Evolutionary conservation across 1,140 invertebrate genomes (phyloP), one percentile per base, ranked within the genome.

Genomic region (Listronotus oregonensis): DNA sequence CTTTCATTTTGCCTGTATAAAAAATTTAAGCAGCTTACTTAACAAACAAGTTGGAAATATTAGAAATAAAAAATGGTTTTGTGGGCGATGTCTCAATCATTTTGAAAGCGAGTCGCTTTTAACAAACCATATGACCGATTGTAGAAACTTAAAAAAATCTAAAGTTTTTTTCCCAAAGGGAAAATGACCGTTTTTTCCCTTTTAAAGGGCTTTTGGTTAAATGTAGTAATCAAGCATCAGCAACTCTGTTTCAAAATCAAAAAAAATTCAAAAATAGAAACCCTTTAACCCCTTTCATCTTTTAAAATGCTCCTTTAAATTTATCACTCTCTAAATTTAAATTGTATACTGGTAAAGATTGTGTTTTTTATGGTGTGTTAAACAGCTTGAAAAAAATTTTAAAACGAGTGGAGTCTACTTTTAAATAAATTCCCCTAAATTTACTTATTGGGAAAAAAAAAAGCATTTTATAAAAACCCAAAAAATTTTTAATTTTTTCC

Each of bases 321-420:
- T 71, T 61, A 68, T 57, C 17, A 75, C 71, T 57, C 74, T 73
- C 62, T 63, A 73, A 58, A 18, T 74, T 62, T 66, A 37, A 64
- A 57, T 68, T 59, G 10, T 67, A 71, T 62, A 66, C 54, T 43
- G 74, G 70, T 44, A 56, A 65, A 66, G 68, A 72, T 70, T 71
- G 57, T 60, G 62, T n/a, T n/a, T 71, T 44, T 60, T 64, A 47
- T 64, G 68, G 61, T 66, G 69, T 66, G 66, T 72, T 37, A 31
- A 60, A 67, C 10, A 58, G 27, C 18, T 34, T 51, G 17, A n/a
- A n/a, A 31, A 64, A 54, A 63, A 68, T 55, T 57, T 1, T 61
- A 59, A 49, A 56, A 69, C 68, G 63, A 66, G 43, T 55, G 39
- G 59, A 27, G 58, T 42, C 50, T 62, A 73, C 70, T 44, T 49